Base-by-base conservation (phyloP, 2,797 vertebrate species). In the Rhabdomys pumilio region DNA sequence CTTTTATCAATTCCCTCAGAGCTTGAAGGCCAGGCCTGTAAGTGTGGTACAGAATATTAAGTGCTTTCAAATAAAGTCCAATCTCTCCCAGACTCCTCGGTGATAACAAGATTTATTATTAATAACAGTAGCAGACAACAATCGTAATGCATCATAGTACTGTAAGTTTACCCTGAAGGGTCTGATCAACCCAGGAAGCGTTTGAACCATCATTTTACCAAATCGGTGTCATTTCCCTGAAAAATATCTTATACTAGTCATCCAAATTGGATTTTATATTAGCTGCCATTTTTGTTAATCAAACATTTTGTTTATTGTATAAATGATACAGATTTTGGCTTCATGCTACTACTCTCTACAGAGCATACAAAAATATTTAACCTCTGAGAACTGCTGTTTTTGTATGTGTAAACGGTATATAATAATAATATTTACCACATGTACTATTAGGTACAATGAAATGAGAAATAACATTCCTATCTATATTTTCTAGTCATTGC, bases 41-140 rank as follows among this genome's bases (percentile, higher is more conserved):
- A 12, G 59, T 24, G 88, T 90, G 57, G 41, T 76, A 19, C 83
- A 88, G 97, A 97, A 96, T 97, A 95, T 73, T 96, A 97, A 97
- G 86, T 90, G 86, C 47, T 91, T 96, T 96, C 47, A 95, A 67
- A 93, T 97, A 80, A 95, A 96, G 65, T 81, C 53, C 47, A 91
- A 63, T 93, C 26, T 96, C 67, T 84, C 34, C 80, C 89, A 92
- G 44, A 83, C 83, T 94, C 83, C 84, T 87, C 55, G 24, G 26
- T 93, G 93, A 94, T 96, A 95, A 90, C 59, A 79, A 76, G 41
- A 93, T 83, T 72, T 84, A 61, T 80, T 93, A 81, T 93, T 93
- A 94, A 94, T 95, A 96, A 89, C 50, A 94, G 53, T 69, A 80
- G n/a, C 26, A 81, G 57, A 67, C 34, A 81, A 73, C 6, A 57